These are phyloP conservation scores for Buteo buteo DNA, from an alignment of 2,113 vertebrate genomes.

Conservation along the genomic window DNA sequence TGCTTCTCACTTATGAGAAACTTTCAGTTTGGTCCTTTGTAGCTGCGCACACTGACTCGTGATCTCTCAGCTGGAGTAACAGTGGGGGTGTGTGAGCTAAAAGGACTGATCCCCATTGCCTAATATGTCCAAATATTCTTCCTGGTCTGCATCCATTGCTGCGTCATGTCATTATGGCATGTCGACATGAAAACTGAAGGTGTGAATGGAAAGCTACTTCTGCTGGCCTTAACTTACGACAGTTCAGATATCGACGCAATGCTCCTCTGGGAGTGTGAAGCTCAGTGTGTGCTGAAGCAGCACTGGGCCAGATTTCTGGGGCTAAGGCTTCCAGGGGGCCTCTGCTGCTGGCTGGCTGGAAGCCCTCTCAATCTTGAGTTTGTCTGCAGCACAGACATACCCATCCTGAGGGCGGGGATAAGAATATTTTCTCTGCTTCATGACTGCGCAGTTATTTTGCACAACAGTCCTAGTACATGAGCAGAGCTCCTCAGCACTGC, in stretches of 20 bases:
- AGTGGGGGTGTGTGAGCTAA: background rate
- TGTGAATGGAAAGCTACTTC: constrained; percentile 25
- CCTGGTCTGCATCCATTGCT: background rate
- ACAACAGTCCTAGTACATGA: background rate
- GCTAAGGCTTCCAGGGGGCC: background rate
- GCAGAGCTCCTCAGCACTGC: background rate
- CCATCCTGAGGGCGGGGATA: background rate
- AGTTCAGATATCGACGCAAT: background rate
- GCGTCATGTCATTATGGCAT: background rate
- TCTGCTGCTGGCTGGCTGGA: background rate
- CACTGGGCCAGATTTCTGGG: background rate
- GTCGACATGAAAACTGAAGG: background rate
- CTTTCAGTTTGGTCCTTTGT: background rate
- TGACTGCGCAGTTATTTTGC: background rate
- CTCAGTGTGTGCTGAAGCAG: background rate
- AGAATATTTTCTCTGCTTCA: background rate
- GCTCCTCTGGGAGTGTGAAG: background rate
- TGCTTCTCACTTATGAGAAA: background rate
- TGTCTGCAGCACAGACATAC: background rate
- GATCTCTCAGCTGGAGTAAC: background rate
- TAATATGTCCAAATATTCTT: constrained; percentile 12
- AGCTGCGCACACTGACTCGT: background rate
- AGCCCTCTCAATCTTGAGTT: background rate
- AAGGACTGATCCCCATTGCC: background rate
- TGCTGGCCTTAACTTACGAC: background rate